Conservation (phyloP, 2,113 vertebrate genomes). For the Lophotis ruficrista region DNA sequence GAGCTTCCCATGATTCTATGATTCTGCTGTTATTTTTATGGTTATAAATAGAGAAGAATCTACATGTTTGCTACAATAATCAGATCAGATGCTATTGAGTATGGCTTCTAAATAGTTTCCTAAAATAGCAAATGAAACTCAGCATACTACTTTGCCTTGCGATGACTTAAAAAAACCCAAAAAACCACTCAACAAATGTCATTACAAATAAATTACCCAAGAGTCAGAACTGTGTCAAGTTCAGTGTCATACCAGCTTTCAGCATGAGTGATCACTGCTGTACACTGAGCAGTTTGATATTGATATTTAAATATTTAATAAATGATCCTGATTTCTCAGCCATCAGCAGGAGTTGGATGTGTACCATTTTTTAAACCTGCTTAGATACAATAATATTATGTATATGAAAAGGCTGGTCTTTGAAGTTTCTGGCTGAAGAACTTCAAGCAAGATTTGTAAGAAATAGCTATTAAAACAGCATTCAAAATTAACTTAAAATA, state of each 20-base stretch:
- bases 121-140: constrained; percentile 32
- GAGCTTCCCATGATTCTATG: background rate
- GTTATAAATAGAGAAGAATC: background rate
- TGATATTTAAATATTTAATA: background rate
- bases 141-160: background rate
- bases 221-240: background rate
- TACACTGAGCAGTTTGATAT: background rate
- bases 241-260: background rate
- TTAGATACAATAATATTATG: background rate
- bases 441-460: background rate
- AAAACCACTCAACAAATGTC: background rate
- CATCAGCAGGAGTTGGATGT: background rate
- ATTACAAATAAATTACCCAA: constrained; percentile 30
- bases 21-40: background rate
- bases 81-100: background rate
- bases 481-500: background rate
- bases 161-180: constrained; percentile 51
- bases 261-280: background rate
- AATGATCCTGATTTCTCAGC: background rate
- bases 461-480: background rate
- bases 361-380: background rate
- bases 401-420: background rate
- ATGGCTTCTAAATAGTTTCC: constrained; percentile 42
- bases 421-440: background rate
- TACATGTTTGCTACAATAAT: background rate